These are phyloP conservation scores for Psittacula cyanocephala DNA, from an alignment of 2,113 vertebrate species.

Conservation along the genomic window DNA sequence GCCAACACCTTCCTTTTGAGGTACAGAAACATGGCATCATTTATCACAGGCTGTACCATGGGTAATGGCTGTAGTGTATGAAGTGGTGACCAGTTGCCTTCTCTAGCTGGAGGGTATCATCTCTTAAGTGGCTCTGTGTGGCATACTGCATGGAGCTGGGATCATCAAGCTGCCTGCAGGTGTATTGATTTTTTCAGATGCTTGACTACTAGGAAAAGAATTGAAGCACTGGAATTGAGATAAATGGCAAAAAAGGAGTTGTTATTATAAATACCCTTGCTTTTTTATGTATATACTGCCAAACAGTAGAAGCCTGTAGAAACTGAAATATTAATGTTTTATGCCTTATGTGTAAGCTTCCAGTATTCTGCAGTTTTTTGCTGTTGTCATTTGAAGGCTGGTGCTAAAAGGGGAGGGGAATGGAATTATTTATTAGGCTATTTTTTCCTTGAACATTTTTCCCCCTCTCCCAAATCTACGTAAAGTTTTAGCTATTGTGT, in stretches of 20 bases:
- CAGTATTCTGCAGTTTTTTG: background rate
- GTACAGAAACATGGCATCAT: background rate
- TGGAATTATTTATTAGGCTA: background rate
- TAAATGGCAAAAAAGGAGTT: background rate
- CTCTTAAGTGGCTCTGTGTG: background rate
- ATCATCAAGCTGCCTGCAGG: background rate
- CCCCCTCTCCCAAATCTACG: background rate
- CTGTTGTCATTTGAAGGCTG: background rate
- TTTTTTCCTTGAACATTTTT: background rate
- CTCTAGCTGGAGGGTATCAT: background rate
- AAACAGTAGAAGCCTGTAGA: background rate
- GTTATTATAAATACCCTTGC: background rate
- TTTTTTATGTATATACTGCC: background rate
- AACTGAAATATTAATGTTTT: background rate
- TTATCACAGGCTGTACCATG: background rate
- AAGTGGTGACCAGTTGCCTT: background rate
- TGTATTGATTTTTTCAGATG: background rate
- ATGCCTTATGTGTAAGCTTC: background rate
- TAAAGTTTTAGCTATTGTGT: background rate
- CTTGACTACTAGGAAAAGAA: background rate
- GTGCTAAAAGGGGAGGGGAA: background rate
- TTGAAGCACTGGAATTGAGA: background rate
- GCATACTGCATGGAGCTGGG: rapidly evolving
- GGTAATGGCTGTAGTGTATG: background rate
- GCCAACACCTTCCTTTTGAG: background rate